Percentiles rank a stretch among this genome's conserved stretches.
Evolutionary conservation across 2,888 invertebrate genomes (phyloP).

Genomic region (Xestia sexstrigata): DNA sequence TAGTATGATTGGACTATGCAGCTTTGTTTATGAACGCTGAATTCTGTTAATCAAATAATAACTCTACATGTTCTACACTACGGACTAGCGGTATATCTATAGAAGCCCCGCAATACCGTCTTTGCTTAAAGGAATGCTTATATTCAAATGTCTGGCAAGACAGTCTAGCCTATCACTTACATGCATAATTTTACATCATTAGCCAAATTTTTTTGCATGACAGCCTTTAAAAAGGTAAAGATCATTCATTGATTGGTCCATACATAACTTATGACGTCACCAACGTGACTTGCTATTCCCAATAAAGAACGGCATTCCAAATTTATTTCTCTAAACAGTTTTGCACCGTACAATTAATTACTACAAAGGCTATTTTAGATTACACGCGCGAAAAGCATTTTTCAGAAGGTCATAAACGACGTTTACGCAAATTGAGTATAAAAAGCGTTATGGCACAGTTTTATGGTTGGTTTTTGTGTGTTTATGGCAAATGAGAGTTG

Average conservation of each 20-base stretch:
- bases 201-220: conserved; percentile 37
- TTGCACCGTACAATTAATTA: conserved; percentile 80
- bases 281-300: conserved; percentile 53
- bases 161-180: conserved; percentile 21
- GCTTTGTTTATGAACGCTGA: conserved; percentile 31
- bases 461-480: conserved; percentile 83
- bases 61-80: conserved; percentile 11
- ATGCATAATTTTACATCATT: conserved; percentile 45
- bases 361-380: conserved; percentile 86
- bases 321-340: conserved; percentile 66
- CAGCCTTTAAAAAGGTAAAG: conserved; percentile 45
- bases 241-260: conserved; percentile 58
- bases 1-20: conserved; percentile 34
- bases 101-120: conserved; percentile 26
- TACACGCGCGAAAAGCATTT: conserved; percentile 74
- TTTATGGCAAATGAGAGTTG: conserved; percentile 84
- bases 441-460: conserved; percentile 72
- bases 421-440: conserved; percentile 67
- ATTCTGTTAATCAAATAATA: conserved; percentile 27
- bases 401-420: conserved; percentile 80
- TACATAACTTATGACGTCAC: conserved; percentile 60
- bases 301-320: conserved; percentile 61
- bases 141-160: conserved; percentile 22
- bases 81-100: conserved; percentile 12
- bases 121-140: conserved; percentile 28